Base-by-base conservation (phyloP, 2,113 vertebrate genomes). In the Pterophyllum scalare region DNA sequence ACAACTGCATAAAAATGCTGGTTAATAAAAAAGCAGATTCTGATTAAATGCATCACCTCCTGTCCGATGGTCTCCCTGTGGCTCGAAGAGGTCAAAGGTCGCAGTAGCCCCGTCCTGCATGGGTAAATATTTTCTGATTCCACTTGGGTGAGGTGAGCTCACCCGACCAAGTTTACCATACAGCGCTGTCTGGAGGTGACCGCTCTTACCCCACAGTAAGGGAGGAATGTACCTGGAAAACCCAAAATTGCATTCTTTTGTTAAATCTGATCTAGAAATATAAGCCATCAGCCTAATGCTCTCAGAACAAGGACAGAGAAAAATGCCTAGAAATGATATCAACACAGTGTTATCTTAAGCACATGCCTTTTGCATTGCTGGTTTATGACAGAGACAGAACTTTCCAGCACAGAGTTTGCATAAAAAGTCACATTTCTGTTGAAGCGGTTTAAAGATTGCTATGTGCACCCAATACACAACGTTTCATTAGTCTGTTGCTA, bases 1-100 rank as follows among this genome's bases (percentile, higher is more conserved):
- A 13, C 12, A 4, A 60, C 64, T n/a, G n/a, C 46, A 54, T 11
- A 31, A 8, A 24, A 12, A 57, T 24, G 7, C 15, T 35, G 7
- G 9, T 24, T 59, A 38, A 59, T 28, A 38, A 57, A 26, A 31
- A 65, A 54, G 17, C 19, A 60, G 12, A 20, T 33, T 3, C 28
- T 35, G 28, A 72, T 80, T 2, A 56, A 70, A 79, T 17, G 67
- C 17, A 67, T 96, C 91, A 99, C 98, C 98, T 98, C 97, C 97
- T 80, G 95, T 97, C 82, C 96, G 97, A 90, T 99, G 97, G 86
- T 99, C 97, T 2, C 96, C 95, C 89, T 95, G 60, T 0, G 98
- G 97, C 91, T 99, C 98, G 56, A 99, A 99, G 86, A 99, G 98
- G 95, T 99, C 98, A 79, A 99, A 99, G 20, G 98, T 99, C 1